Conservation (phyloP, 2,888 invertebrate genomes). For the Caenorhabditis angaria region DNA sequence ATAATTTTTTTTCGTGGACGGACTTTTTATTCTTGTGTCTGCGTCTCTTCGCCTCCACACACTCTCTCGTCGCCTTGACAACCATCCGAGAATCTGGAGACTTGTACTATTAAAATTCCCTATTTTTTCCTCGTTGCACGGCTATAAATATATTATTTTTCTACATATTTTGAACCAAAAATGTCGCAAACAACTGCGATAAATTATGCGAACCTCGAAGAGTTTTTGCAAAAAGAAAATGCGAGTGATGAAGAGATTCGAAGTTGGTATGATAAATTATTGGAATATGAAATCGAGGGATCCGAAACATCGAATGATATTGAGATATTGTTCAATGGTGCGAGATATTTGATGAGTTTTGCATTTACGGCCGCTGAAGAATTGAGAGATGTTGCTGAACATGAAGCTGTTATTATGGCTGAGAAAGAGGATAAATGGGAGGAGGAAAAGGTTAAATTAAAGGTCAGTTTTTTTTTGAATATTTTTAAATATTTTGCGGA, state of each 20-base stretch:
- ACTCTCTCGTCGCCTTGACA: conserved; percentile 22
- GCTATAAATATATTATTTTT: no score
- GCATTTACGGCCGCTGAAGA: conserved; percentile 66
- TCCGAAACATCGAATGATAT: conserved; percentile 50
- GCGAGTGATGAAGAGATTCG: conserved; percentile 51
- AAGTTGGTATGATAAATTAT: conserved; percentile 55
- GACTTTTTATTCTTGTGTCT: neutral
- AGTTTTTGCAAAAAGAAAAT: conserved; percentile 31
- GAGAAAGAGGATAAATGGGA: conserved; percentile 70
- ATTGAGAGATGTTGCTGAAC: conserved; percentile 63
- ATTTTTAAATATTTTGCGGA: conserved; percentile 3
- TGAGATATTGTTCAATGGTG: conserved; percentile 54
- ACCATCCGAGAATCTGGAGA: conserved; percentile 12
- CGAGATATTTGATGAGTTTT: conserved; percentile 50
- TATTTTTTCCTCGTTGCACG: no score
- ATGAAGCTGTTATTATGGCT: conserved; percentile 64
- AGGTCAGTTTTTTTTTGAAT: conserved; percentile 10
- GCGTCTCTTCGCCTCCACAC: neutral
- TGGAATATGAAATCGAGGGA: conserved; percentile 62
- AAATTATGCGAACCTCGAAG: conserved; percentile 33
- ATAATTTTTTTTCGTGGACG: neutral
- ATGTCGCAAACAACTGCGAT: conserved; percentile 36
- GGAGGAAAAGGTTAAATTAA: conserved; percentile 56
- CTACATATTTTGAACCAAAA: neutral
- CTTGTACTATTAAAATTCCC: no score